Percentiles rank a stretch among this genome's conserved stretches.
Evolutionary conservation across 2,113 vertebrate species (phyloP).

Genomic region (Vombatus ursinus): DNA sequence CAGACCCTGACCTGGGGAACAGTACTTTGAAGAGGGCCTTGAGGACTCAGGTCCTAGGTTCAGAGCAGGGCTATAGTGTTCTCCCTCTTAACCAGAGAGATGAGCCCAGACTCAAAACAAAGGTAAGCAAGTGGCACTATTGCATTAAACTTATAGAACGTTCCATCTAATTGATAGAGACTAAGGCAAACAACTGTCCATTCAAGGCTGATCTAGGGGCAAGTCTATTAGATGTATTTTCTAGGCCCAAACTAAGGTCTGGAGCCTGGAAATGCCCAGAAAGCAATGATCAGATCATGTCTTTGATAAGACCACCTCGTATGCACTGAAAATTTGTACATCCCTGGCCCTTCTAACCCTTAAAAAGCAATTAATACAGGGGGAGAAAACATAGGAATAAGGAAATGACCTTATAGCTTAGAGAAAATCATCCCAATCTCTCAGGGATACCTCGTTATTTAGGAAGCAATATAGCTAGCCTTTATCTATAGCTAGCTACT

Average conservation of each 20-base stretch:
- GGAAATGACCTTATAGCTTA: neutral
- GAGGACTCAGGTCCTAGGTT: neutral
- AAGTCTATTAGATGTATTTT: neutral
- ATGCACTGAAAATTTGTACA: neutral
- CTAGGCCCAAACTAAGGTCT: neutral
- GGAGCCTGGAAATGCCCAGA: neutral
- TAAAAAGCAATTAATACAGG: neutral
- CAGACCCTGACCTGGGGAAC: neutral
- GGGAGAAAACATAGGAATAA: neutral
- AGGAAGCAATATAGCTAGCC: neutral
- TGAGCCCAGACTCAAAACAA: neutral
- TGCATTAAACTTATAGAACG: neutral
- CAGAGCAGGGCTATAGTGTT: neutral
- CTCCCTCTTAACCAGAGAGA: neutral
- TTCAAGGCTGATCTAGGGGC: neutral
- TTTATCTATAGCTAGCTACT: neutral
- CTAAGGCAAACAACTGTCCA: neutral
- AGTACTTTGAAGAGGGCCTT: neutral
- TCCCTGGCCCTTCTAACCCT: neutral
- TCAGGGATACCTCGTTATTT: neutral
- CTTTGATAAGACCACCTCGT: neutral
- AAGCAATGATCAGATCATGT: neutral
- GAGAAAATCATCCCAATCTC: neutral
- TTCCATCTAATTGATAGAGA: neutral
- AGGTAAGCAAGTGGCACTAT: neutral